Percentiles rank a stretch among this genome's conserved stretches.
These are phyloP conservation scores for Siphlonurus alternatus DNA, from an alignment of 2,888 invertebrate species.

Conservation along the genomic window DNA sequence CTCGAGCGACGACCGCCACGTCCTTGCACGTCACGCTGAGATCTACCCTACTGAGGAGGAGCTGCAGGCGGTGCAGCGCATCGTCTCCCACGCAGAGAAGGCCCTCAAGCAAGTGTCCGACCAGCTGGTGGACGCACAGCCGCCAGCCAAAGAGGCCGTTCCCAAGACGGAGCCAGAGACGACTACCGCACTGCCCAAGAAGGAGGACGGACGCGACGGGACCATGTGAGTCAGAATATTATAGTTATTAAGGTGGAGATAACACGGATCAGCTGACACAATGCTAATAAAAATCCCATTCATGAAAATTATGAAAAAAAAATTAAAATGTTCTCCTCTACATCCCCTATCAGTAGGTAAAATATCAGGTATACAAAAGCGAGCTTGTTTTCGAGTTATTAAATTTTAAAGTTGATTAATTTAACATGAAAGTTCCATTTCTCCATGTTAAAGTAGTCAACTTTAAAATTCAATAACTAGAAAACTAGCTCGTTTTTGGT, in stretches of 20 bases:
- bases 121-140: constrained; percentile 47
- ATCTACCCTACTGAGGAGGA: constrained; percentile 89
- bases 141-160: constrained; percentile 9
- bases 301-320: too few relatives aligned
- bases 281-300: too few relatives aligned
- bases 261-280: too few relatives aligned
- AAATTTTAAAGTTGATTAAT: too few relatives aligned
- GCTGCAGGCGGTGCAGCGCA: constrained; percentile 74
- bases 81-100: constrained; percentile 83
- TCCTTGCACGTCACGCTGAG: constrained; percentile 78
- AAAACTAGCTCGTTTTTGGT: too few relatives aligned
- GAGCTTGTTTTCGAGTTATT: too few relatives aligned
- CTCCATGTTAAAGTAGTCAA: too few relatives aligned
- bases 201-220: constrained; percentile 63
- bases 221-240: constrained; percentile 39
- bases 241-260: constrained; percentile 12
- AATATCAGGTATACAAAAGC: too few relatives aligned
- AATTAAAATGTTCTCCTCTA: too few relatives aligned
- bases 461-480: too few relatives aligned
- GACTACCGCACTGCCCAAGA: constrained; percentile 27
- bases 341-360: too few relatives aligned
- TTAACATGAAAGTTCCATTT: too few relatives aligned
- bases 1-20: constrained; percentile 91
- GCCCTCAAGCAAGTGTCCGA: constrained; percentile 91
- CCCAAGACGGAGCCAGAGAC: constrained; percentile 12